phyloP scores from a whole-genome alignment of 2,888 invertebrate species.

The Andrena haemorrhoa region DNA sequence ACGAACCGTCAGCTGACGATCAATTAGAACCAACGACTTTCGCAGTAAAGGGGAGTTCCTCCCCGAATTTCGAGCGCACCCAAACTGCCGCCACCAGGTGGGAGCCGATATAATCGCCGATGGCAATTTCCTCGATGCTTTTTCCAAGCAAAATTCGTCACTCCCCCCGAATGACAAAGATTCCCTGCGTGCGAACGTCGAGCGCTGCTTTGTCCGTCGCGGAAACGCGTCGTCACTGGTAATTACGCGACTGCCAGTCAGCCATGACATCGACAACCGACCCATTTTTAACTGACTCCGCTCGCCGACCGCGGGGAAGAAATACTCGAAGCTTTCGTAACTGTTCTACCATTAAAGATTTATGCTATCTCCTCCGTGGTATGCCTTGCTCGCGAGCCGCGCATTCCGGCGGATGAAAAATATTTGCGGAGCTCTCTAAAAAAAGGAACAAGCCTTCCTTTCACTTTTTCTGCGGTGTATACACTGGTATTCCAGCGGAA shows the following conservation, averaged over 20 bases:
- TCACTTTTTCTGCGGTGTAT: conserved; percentile 17
- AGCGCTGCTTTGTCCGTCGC: conserved; percentile 58
- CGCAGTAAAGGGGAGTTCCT: conserved; percentile 17
- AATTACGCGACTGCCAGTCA: conserved; percentile 72
- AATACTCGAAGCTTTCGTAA: conserved; percentile 57
- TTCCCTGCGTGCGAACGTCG: conserved; percentile 38
- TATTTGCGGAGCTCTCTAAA: not conserved
- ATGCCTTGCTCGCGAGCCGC: not conserved
- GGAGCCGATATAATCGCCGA: conserved; percentile 47
- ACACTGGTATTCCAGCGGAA: not conserved
- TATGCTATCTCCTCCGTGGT: conserved; percentile 24
- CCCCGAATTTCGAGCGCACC: conserved; percentile 49
- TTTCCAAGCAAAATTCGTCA: conserved; percentile 72
- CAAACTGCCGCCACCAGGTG: conserved; percentile 21
- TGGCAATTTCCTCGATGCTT: conserved; percentile 67
- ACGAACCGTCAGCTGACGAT: conserved; percentile 11
- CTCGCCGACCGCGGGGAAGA: conserved; percentile 38
- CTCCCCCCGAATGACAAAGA: conserved; percentile 21
- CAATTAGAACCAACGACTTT: conserved; percentile 29
- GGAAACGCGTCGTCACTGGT: conserved; percentile 72
- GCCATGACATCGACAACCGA: conserved; percentile 66
- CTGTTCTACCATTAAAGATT: conserved; percentile 45
- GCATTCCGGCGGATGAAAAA: conserved; percentile 27
- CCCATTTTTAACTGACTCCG: conserved; percentile 62
- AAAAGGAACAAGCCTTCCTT: conserved; percentile 11